Evolutionary conservation across 2,113 vertebrate genomes (phyloP).

Genomic region (Anhinga anhinga): DNA sequence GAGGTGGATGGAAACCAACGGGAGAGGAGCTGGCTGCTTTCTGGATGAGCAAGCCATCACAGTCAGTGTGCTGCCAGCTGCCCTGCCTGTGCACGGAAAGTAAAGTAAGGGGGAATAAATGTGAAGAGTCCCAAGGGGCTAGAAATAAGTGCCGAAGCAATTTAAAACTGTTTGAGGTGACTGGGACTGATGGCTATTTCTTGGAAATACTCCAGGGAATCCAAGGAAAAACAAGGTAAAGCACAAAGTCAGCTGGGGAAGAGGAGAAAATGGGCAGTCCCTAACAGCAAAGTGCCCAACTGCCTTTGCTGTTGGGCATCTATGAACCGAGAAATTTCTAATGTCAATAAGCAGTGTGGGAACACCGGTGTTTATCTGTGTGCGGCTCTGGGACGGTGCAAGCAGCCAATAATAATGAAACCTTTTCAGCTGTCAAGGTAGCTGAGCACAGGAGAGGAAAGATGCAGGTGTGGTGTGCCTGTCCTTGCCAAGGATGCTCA

Average conservation of each 20-base stretch:
- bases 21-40: neutral
- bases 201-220: neutral
- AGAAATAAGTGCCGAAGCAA: neutral
- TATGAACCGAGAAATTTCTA: fast-evolving
- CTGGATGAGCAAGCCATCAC: neutral
- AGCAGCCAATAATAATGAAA: neutral
- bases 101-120: neutral
- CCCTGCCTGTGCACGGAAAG: neutral
- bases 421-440: neutral
- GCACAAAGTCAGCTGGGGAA: neutral
- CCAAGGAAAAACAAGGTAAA: neutral
- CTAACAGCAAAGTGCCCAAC: neutral
- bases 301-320: neutral
- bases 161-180: neutral
- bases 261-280: neutral
- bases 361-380: fast-evolving
- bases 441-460: neutral
- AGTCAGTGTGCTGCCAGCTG: neutral
- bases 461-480: neutral
- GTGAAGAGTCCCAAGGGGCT: neutral
- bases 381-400: neutral
- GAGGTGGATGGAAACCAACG: fast-evolving
- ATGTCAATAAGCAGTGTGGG: neutral
- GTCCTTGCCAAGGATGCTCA: neutral
- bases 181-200: neutral